These are phyloP conservation scores for Pristionchus fissidentatus DNA, from an alignment of 2,888 invertebrate species.

Conservation along the genomic window DNA sequence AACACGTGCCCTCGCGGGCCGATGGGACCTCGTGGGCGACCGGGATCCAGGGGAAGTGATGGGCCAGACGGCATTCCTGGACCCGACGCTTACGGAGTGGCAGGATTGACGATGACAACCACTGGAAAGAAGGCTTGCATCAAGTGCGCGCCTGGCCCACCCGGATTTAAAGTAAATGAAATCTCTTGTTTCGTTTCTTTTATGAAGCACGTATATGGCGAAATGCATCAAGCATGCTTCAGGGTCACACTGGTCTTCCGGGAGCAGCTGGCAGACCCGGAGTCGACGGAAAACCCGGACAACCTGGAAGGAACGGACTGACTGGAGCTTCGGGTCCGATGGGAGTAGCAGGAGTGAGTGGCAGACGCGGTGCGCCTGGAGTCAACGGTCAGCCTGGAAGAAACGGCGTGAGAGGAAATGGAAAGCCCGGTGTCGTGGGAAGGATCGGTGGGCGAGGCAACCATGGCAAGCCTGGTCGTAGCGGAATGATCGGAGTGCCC, in stretches of 20 bases:
- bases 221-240: neutral
- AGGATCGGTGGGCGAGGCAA: conserved; percentile 43
- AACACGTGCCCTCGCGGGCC: conserved; percentile 16
- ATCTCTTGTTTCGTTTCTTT: too few species aligned
- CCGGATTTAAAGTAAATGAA: neutral
- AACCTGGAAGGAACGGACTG: neutral
- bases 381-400: conserved; percentile 39
- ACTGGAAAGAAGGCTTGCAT: neutral
- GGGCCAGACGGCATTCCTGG: conserved; percentile 51
- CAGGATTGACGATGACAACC: neutral
- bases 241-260: neutral
- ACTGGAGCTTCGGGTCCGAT: neutral
- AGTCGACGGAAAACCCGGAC: neutral
- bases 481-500: conserved; percentile 11
- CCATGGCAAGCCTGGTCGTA: neutral
- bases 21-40: conserved; percentile 30
- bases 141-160: conserved; percentile 3
- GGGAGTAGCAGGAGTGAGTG: neutral
- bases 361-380: neutral
- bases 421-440: conserved; percentile 47
- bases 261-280: neutral
- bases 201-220: too few species aligned
- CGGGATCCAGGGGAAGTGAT: conserved; percentile 19
- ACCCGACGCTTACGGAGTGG: neutral
- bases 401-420: conserved; percentile 37